Evolutionary conservation across 2,888 invertebrate species (phyloP).

Genomic region (Drosophila pseudotalamancana): DNA sequence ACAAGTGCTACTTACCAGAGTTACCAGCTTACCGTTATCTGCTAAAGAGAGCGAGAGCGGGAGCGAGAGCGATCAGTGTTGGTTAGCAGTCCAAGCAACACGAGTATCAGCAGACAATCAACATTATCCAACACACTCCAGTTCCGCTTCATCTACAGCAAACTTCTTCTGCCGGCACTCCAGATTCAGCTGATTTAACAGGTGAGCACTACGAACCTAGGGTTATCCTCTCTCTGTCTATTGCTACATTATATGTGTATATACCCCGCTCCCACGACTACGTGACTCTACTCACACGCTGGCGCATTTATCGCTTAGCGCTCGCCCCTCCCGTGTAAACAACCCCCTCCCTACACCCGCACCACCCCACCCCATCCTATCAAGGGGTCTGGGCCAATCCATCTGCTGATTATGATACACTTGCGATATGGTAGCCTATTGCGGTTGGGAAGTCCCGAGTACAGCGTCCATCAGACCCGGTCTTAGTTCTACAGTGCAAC

Average conservation of each 20-base stretch:
- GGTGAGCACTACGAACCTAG: slow-evolving; percentile 36
- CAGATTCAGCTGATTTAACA: slow-evolving; percentile 26
- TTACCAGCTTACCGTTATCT: too few relatives aligned
- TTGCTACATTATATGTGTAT: not conserved
- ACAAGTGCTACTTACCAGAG: slow-evolving; percentile 59
- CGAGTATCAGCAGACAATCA: slow-evolving; percentile 41
- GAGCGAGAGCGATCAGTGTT: slow-evolving; percentile 37
- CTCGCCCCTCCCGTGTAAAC: slow-evolving; percentile 4
- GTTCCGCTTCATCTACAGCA: not conserved
- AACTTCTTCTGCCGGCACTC: slow-evolving; percentile 23
- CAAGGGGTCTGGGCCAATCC: not conserved
- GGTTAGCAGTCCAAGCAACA: slow-evolving; percentile 23
- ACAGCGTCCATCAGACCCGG: slow-evolving; percentile 7
- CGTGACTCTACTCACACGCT: slow-evolving; percentile 63
- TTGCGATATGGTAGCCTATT: slow-evolving; percentile 8
- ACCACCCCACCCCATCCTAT: not conserved
- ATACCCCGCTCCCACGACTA: slow-evolving; percentile 24
- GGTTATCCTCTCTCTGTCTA: not conserved
- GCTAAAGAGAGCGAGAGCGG: too few relatives aligned
- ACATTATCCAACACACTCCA: slow-evolving; percentile 7
- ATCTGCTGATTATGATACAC: slow-evolving; percentile 29
- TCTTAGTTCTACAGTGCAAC: not conserved
- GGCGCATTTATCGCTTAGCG: slow-evolving; percentile 33
- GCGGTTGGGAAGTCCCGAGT: slow-evolving; percentile 37
- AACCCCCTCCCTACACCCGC: not conserved